Evolutionary conservation across 2,888 invertebrate genomes (phyloP), one percentile per base, ranked within the genome.

Genomic region (Aproaerema taeniolella): DNA sequence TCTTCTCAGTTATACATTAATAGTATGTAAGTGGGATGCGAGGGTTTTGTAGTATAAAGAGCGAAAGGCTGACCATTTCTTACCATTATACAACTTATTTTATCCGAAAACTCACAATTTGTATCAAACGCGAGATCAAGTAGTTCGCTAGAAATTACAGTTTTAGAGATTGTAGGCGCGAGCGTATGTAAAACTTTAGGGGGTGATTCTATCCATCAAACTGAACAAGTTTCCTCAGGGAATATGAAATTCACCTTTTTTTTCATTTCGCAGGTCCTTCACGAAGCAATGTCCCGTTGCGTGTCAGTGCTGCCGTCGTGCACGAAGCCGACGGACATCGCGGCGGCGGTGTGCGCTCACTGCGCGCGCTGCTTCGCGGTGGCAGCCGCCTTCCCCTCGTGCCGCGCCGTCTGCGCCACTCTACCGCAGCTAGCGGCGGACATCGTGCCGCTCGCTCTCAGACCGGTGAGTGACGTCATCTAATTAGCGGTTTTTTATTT

Each of bases 301-400:
- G 97, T 97, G 35, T 93, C 95, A 15, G 96, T 99, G 13, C 85
- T 99, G 46, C 93, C 92, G 43, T 90, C 89, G 42, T 93, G 94
- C 15, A 93, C 94, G 12, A 91, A 91, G 64, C 88, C 92, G 1
- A 88, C 87, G 11, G 96, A 97, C 60, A 88, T 96, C 41, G 91
- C 94, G 39, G 97, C 97, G 28, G 92, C 93, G 86, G 97, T 98
- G 53, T 98, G 98, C 69, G 93, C 90, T 15, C 94, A 98, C 85
- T 92, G 96, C 50, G 94, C 96, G 11, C 91, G 92, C 42, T 98
- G 98, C 78, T 96, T 96, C 73, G 93, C 95, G n/a, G 98, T 99
- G 2, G 97, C 99, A 2, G 96, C 98, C 20, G 91, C 93, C 52
- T 99, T 99, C 88, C 92, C 94, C 50, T 93, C 91, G 30, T 99